A percentile compares a stretch with the other conserved stretches of the same genome.
Conservation (phyloP, 2,888 invertebrate species). For the Limnephilus marmoratus region DNA sequence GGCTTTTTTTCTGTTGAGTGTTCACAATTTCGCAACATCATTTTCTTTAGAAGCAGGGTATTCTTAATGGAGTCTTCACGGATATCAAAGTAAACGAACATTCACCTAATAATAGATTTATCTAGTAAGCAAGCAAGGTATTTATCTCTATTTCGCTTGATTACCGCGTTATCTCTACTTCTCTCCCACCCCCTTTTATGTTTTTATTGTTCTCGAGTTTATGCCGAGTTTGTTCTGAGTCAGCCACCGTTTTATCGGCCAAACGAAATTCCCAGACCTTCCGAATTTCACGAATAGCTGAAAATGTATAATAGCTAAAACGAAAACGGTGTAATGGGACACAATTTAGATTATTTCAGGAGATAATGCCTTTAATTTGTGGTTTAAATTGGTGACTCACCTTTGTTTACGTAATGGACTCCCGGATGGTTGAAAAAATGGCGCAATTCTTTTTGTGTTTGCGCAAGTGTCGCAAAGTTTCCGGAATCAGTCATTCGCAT, state of each 20-base stretch:
- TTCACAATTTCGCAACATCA: not conserved
- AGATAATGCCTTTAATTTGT: not conserved
- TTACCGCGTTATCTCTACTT: not conserved
- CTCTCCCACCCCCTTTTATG: not conserved
- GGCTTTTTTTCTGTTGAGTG: not conserved
- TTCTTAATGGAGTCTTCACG: not conserved
- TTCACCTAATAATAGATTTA: conserved; percentile 3
- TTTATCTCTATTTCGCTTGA: not conserved
- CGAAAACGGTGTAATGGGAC: not conserved
- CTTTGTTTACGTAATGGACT: not conserved
- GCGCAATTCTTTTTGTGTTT: not conserved
- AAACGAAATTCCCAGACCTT: not conserved
- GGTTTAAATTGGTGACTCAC: not conserved
- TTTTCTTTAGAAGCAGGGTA: not conserved
- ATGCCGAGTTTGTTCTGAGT: not conserved
- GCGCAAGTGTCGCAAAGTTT: not conserved
- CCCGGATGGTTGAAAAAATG: too few species aligned
- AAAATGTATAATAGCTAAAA: not conserved
- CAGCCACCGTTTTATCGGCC: not conserved
- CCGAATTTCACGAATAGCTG: not conserved
- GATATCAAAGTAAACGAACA: conserved; percentile 15
- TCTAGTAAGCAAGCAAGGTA: not conserved
- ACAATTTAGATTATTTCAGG: not conserved
- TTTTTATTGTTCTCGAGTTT: not conserved
- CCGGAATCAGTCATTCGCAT: not conserved